Evolutionary conservation across 1,140 invertebrate species (phyloP).

Genomic region (Araneus ventricosus): DNA sequence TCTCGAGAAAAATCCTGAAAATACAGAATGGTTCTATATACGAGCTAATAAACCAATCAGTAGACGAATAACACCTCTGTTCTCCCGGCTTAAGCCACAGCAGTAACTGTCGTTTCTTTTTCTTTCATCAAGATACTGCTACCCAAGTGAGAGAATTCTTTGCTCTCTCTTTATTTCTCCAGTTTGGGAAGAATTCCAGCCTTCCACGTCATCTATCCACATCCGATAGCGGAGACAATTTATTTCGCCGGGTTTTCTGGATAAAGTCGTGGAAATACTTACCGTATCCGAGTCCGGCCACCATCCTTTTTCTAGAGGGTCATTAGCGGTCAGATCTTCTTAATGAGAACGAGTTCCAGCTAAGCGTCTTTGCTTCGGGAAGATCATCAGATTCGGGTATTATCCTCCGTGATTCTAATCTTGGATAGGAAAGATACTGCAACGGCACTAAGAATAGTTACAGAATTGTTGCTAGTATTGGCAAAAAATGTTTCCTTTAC

Average conservation of each 20-base stretch:
- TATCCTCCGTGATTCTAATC: not conserved
- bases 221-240: not conserved
- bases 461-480: no score
- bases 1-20: no score
- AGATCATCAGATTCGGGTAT: not conserved
- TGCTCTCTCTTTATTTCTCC: not conserved
- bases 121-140: not conserved
- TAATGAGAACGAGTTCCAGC: not conserved
- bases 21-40: no score
- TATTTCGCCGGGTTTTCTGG: not conserved
- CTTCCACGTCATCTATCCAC: not conserved
- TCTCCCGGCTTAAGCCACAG: no score
- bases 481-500: no score
- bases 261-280: not conserved
- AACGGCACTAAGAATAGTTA: no score
- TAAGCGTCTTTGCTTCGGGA: not conserved
- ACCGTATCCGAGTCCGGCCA: not conserved
- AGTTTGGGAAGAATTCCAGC: not conserved
- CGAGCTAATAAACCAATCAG: no score
- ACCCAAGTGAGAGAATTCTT: not conserved
- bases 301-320: not conserved
- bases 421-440: not conserved
- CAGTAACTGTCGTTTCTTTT: no score
- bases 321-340: not conserved
- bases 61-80: no score